Base-by-base conservation (phyloP, 1,140 invertebrate species). In the Drosophila asahinai region DNA sequence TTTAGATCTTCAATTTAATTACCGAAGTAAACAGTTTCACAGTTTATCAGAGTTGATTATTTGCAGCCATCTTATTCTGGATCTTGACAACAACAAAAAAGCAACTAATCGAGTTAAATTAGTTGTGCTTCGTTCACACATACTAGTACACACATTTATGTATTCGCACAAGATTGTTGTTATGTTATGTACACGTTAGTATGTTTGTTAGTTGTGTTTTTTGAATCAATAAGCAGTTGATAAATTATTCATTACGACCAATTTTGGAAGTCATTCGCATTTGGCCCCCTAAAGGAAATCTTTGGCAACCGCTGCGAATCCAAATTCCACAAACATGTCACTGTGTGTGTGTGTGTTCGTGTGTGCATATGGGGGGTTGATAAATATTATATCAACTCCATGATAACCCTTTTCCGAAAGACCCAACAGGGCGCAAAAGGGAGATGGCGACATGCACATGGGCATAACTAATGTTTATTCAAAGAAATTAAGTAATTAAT, bases 401-500 rank as follows among this genome's bases (percentile, higher is more conserved):
- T 72, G 54, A 52, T 51, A 73, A 73, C 47, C 54, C 47, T 61
- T 73, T 73, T 60, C 58, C 25, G 27, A 42, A 38, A 19, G 5
- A 11, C 52, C 66, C 38, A 58, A 72, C 1, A 38, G 45, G 45
- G 55, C 22, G 22, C 22, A 3, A 15, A 54, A 45, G 42, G 25
- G 19, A 52, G 19, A n/a, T 40, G 62, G 7, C 11, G 3, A 17
- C 5, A 25, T 25, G 43, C 42, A 74, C 61, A 81, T 76, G 64
- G 57, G 60, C 79, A 81, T 81, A 80, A 73, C 57, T 80, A 80
- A 80, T 81, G 73, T 81, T 81, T 64, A 70, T 76, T 83, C 59
- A 70, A 86, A 64, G 68, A 79, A 86, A 86, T 86, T 78, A 81
- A 86, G 68, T 86, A 78, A 86, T 86, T 86, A 78, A 75, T 86